Conservation (phyloP, 1,140 invertebrate genomes). For the Drosophila erecta region DNA sequence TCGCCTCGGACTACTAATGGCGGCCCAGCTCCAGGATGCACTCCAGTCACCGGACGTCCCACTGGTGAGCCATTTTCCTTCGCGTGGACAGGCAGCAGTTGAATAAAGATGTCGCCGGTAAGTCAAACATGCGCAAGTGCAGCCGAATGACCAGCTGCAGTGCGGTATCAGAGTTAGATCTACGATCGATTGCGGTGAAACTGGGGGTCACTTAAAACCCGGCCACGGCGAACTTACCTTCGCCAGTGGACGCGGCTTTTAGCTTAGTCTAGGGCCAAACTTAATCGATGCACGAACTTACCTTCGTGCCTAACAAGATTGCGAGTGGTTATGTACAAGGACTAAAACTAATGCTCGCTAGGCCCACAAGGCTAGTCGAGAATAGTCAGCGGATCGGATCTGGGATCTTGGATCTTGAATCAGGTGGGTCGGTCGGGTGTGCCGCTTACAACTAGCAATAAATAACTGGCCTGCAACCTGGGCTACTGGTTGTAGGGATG, state of each 20-base stretch:
- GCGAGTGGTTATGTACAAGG: slow-evolving; percentile 46
- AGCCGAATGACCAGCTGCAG: slow-evolving; percentile 47
- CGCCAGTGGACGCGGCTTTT: slow-evolving; percentile 52
- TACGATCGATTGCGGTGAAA: slow-evolving; percentile 56
- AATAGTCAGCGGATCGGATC: slow-evolving; percentile 44
- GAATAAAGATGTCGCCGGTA: slow-evolving; percentile 79
- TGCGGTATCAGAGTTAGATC: slow-evolving; percentile 53
- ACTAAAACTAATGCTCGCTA: slow-evolving; percentile 69
- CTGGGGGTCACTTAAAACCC: slow-evolving; percentile 66
- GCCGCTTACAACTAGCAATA: slow-evolving; percentile 60
- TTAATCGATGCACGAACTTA: slow-evolving; percentile 75
- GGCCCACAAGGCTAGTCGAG: slow-evolving; percentile 60
- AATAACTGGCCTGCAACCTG: slow-evolving; percentile 39
- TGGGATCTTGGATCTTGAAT: neutral
- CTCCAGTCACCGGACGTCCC: slow-evolving; percentile 6
- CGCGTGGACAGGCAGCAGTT: slow-evolving; percentile 59
- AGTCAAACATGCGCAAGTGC: slow-evolving; percentile 65
- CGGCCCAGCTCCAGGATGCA: slow-evolving; percentile 1
- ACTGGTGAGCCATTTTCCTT: slow-evolving; percentile 25
- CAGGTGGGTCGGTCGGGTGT: slow-evolving; percentile 16
- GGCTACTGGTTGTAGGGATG: slow-evolving; percentile 94
- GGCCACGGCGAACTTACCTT: slow-evolving; percentile 76
- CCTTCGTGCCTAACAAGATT: slow-evolving; percentile 72
- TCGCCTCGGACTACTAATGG: slow-evolving; percentile 64
- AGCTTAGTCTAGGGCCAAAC: slow-evolving; percentile 54